Evolutionary conservation across 2,797 vertebrate genomes (phyloP), one percentile per base, ranked within the genome.

Genomic region (Ctenopoma multispine): DNA sequence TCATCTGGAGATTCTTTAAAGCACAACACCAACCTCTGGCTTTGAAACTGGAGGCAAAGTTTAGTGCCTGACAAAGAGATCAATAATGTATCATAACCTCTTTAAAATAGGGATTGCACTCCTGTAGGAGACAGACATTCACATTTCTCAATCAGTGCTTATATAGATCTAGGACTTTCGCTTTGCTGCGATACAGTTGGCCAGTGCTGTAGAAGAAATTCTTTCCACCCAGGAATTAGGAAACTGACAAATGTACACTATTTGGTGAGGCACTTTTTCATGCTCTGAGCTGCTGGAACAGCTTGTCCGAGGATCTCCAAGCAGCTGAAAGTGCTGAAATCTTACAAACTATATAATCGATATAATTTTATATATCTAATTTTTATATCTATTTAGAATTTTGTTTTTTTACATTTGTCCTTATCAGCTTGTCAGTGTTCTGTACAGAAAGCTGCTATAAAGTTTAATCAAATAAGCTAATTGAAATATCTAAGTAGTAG

Each of bases 31-130:
- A 53, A 66, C 49, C 31, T 64, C 44, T 41, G 63, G 54, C n/a
- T 80, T 66, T 66, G 29, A 71, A 77, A 62, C n/a, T 31, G 34
- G 24, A 77, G 63, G 47, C 38, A 62, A 69, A 64, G 21, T 47
- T 70, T 53, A 65, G 55, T 38, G 41, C 13, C 20, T 58, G 43
- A 60, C 27, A 69, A 69, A 12, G 15, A 57, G n/a, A 87, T 85
- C 58, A 75, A 84, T 83, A 74, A 73, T 53, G 56, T 17, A 75
- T 72, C 59, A 59, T 58, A 49, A 53, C n/a, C 46, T 59, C 21
- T 60, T 8, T 50, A 78, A 18, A 71, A 7, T 41, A 43, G 2
- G 0, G 15, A 36, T 50, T 21, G 15, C 8, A 14, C 4, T 69
- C 47, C 64, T 47, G 15, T 8, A 61, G 31, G 27, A 69, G 34